Percentiles rank a stretch among this genome's conserved stretches.
These are phyloP conservation scores for Synanthedon andrenaeformis DNA, from an alignment of 2,888 invertebrate species.

Conservation along the genomic window DNA sequence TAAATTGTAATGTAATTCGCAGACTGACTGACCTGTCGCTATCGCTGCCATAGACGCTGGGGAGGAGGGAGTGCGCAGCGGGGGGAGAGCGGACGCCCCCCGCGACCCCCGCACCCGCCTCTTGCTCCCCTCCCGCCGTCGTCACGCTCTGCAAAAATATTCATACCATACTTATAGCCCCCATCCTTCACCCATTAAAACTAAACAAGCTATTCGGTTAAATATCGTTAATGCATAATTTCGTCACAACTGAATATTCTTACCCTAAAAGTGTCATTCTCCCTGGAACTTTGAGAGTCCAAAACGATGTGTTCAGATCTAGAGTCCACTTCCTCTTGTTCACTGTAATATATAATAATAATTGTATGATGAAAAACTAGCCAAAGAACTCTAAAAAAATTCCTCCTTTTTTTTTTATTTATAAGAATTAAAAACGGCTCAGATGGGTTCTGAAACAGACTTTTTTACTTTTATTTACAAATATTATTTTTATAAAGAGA, in stretches of 20 bases:
- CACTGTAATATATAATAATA: conserved; percentile 29
- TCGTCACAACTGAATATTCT: conserved; percentile 3
- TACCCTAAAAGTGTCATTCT: conserved; percentile 52
- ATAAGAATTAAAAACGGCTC: not conserved
- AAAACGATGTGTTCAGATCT: conserved; percentile 50
- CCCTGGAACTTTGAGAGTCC: conserved; percentile 50
- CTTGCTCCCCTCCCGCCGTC: conserved; percentile 30
- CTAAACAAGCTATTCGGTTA: too few species aligned
- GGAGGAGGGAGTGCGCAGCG: conserved; percentile 39
- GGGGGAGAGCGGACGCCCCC: conserved; percentile 24
- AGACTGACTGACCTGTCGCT: conserved; percentile 39
- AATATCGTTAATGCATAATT: too few species aligned
- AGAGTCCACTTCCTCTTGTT: conserved; percentile 57
- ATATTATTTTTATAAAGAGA: too few species aligned
- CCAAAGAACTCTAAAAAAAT: not conserved
- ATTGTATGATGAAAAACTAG: not conserved
- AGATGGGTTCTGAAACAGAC: too few species aligned
- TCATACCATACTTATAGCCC: not conserved
- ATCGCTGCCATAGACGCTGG: conserved; percentile 51
- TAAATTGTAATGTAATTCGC: too few species aligned
- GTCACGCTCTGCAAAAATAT: conserved; percentile 26
- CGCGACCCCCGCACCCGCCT: too few species aligned
- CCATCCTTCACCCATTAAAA: too few species aligned
- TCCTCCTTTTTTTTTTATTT: not conserved
- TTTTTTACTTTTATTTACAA: too few species aligned